These are phyloP conservation scores for Tillus elongatus DNA, from an alignment of 2,888 invertebrate genomes.

Conservation along the genomic window DNA sequence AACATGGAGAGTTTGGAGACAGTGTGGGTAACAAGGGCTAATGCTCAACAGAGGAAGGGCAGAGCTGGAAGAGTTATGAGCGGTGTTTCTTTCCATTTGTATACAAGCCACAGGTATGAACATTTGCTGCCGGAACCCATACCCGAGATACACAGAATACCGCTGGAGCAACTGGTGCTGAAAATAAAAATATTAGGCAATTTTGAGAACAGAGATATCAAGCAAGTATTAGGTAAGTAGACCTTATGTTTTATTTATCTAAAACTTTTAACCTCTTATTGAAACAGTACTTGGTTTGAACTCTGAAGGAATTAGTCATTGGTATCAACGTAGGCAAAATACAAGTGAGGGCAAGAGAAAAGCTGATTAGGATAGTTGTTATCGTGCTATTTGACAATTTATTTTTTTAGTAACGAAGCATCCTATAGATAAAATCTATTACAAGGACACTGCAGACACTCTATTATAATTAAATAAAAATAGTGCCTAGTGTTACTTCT, in stretches of 20 bases:
- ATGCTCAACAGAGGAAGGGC: constrained; percentile 81
- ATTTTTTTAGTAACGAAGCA: too few species aligned
- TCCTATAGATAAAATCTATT: too few species aligned
- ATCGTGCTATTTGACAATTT: too few species aligned
- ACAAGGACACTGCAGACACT: too few species aligned
- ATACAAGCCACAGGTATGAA: constrained; percentile 61
- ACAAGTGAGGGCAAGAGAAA: too few species aligned
- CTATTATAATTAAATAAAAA: too few species aligned
- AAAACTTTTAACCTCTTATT: too few species aligned
- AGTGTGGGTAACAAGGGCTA: constrained; percentile 85
- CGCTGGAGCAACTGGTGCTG: constrained; percentile 72
- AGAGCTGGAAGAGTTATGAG: constrained; percentile 85
- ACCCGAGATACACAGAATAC: constrained; percentile 84
- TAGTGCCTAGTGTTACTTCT: too few species aligned
- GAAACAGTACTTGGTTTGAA: too few species aligned
- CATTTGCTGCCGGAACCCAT: constrained; percentile 63
- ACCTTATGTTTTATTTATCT: constrained; percentile 6
- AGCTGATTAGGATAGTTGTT: too few species aligned
- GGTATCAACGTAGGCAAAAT: too few species aligned
- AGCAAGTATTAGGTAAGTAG: constrained; percentile 33
- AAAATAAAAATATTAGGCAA: constrained; percentile 62
- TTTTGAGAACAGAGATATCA: constrained; percentile 31
- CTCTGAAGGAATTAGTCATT: too few species aligned
- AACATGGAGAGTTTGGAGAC: constrained; percentile 82
- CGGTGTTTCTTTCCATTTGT: constrained; percentile 80